Percentiles rank a stretch among this genome's conserved stretches.
Conservation (phyloP, 2,797 vertebrate species). For the Cossypha dichroa region DNA sequence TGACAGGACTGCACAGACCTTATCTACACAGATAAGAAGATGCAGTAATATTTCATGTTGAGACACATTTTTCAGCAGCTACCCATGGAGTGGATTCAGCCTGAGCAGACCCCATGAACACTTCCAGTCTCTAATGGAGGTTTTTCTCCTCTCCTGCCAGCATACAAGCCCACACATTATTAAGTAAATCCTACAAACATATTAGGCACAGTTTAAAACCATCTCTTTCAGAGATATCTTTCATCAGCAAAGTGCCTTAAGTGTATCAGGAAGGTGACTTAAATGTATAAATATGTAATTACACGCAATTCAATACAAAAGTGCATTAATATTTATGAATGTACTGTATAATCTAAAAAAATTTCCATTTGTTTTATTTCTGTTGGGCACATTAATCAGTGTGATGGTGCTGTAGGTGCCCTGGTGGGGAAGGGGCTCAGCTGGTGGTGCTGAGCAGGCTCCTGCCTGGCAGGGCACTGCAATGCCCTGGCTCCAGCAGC, state of each 20-base stretch:
- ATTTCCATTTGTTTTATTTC: slow-evolving; percentile 71
- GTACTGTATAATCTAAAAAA: slow-evolving; percentile 55
- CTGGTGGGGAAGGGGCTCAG: not conserved
- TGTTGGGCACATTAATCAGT: slow-evolving; percentile 69
- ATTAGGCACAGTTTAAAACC: slow-evolving; percentile 59
- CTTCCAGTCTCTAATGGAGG: not conserved
- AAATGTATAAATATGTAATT: slow-evolving; percentile 71
- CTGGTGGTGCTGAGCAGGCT: not conserved
- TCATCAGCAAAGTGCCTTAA: slow-evolving; percentile 61
- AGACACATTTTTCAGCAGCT: slow-evolving; percentile 44
- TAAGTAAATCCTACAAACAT: slow-evolving; percentile 69
- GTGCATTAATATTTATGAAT: slow-evolving; percentile 75
- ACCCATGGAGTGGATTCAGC: not conserved
- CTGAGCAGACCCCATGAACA: not conserved
- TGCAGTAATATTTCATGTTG: slow-evolving; percentile 55
- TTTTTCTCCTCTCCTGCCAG: slow-evolving; percentile 47
- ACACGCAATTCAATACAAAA: slow-evolving; percentile 63
- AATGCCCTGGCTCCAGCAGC: not conserved
- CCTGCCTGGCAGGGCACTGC: not conserved
- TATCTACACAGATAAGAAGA: slow-evolving; percentile 66
- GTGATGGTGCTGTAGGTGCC: not conserved
- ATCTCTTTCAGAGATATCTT: slow-evolving; percentile 52
- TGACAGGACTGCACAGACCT: slow-evolving; percentile 63
- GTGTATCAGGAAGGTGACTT: slow-evolving; percentile 67
- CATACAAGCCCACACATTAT: slow-evolving; percentile 27